Evolutionary conservation across 2,797 vertebrate genomes (phyloP).

Genomic region (Oreortyx pictus): DNA sequence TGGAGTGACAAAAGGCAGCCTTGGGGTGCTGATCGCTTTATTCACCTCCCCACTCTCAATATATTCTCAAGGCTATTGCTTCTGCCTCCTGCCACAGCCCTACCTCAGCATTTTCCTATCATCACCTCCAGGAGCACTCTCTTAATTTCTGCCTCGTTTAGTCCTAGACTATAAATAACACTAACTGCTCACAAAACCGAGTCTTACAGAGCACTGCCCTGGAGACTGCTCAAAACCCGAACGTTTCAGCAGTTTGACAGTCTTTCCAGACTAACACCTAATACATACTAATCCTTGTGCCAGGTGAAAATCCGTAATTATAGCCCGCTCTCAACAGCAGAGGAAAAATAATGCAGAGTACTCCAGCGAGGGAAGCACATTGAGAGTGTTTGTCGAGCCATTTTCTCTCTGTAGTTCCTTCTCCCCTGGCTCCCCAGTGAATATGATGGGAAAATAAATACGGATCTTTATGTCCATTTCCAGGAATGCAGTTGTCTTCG

Average conservation of each 20-base stretch:
- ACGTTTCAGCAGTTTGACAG: conserved; percentile 49
- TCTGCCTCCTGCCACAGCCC: conserved; percentile 45
- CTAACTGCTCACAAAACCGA: conserved; percentile 42
- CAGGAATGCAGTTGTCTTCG: conserved; percentile 45
- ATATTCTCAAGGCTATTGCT: conserved; percentile 20
- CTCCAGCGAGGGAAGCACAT: conserved; percentile 20
- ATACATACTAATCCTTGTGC: conserved; percentile 64
- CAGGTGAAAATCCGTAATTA: conserved; percentile 75
- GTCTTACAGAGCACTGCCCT: conserved; percentile 39
- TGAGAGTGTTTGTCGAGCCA: conserved; percentile 40
- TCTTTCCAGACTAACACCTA: conserved; percentile 30
- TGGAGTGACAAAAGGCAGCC: conserved; percentile 61
- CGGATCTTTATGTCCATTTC: conserved; percentile 41
- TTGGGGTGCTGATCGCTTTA: conserved; percentile 34
- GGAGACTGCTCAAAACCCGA: conserved; percentile 48
- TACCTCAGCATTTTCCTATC: conserved; percentile 58
- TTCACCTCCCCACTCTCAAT: conserved; percentile 42
- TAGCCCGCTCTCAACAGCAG: conserved; percentile 55
- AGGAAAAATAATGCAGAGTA: conserved; percentile 11
- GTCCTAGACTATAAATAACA: conserved; percentile 64
- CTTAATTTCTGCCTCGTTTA: conserved; percentile 74
- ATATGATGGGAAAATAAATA: conserved; percentile 66
- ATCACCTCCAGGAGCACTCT: conserved; percentile 48
- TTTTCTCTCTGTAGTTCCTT: conserved; percentile 44
- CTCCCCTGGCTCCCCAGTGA: conserved; percentile 43